Evolutionary conservation across 2,797 vertebrate species (phyloP), one percentile per base, ranked within the genome.

Genomic region (Pipistrellus kuhlii): DNA sequence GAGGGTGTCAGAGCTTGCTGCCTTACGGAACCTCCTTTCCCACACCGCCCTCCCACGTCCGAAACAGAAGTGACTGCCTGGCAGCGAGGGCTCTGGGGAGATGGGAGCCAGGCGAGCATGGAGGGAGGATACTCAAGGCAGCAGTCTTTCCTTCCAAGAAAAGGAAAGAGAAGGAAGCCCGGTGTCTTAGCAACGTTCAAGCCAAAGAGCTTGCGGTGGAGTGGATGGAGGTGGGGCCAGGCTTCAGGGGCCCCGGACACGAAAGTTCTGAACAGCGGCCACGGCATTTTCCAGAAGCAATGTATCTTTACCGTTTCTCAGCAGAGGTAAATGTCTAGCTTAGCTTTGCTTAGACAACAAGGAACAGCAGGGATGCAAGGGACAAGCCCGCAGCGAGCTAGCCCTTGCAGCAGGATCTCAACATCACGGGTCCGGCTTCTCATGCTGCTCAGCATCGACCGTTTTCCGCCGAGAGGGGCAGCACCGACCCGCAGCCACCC

Each of bases 271-370:
- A 82, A 44, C n/a, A 21, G 53, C 12, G 7, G 41, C 44, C 27
- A 21, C 5, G 53, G 86, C 20, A 14, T 38, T 84, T 96, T 87
- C 81, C 32, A 46, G 64, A 92, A 96, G 62, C 69, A 59, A 66
- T 38, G 75, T 57, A 30, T 53, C 82, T 85, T 72, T 55, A 69
- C 32, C n/a, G 35, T 44, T 90, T 88, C 82, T 83, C 51, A 84
- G 64, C 20, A 25, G 72, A 82, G 32, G 35, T 46, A 57, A 82
- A 77, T 6, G 27, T 69, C 66, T 35, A 18, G 71, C 46, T 81
- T 87, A 53, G 27, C 59, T 59, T 86, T 41, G 57, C n/a, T 92
- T 86, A 59, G 59, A 53, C 86, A 82, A 32, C 27, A 78, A 88
- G 46, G 20, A 25, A 30, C 11, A 62, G 51, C 30, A 53, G 21